phyloP scores from a whole-genome alignment of 2,888 invertebrate species.

The Phyllotreta cruciferae region DNA sequence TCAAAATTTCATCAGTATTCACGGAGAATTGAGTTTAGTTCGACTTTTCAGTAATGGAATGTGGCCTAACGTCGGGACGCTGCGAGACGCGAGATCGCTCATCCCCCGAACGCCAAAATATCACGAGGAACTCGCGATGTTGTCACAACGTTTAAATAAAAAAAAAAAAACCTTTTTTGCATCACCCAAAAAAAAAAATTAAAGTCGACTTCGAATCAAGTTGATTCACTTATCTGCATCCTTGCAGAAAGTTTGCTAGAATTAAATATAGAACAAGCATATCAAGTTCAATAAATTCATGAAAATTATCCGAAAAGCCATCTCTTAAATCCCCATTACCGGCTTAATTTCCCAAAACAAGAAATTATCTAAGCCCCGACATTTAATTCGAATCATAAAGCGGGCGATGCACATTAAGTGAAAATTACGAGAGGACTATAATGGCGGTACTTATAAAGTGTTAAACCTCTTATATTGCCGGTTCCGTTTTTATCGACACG shows the following conservation, averaged over 20 bases:
- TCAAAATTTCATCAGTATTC: slow-evolving; percentile 56
- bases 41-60: slow-evolving; percentile 57
- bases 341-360: slow-evolving; percentile 40
- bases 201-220: no score
- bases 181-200: no score
- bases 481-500: slow-evolving; percentile 43
- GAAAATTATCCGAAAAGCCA: slow-evolving; percentile 18
- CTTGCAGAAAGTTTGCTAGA: no score
- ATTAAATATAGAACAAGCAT: background rate
- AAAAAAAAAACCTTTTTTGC: no score
- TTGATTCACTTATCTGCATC: no score
- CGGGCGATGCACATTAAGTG: slow-evolving; percentile 35
- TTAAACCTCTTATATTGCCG: slow-evolving; percentile 41
- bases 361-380: slow-evolving; percentile 32
- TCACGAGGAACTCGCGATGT: background rate
- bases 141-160: background rate
- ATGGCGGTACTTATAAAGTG: slow-evolving; percentile 39
- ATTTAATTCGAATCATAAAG: slow-evolving; percentile 40
- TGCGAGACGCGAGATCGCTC: background rate
- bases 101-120: background rate
- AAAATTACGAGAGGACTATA: slow-evolving; percentile 39
- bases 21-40: slow-evolving; percentile 54
- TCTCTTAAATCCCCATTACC: slow-evolving; percentile 31
- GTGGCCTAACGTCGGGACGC: slow-evolving; percentile 26
- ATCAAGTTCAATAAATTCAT: background rate